Evolutionary conservation across 2,888 invertebrate genomes (phyloP).

Genomic region (Erannis defoliaria): DNA sequence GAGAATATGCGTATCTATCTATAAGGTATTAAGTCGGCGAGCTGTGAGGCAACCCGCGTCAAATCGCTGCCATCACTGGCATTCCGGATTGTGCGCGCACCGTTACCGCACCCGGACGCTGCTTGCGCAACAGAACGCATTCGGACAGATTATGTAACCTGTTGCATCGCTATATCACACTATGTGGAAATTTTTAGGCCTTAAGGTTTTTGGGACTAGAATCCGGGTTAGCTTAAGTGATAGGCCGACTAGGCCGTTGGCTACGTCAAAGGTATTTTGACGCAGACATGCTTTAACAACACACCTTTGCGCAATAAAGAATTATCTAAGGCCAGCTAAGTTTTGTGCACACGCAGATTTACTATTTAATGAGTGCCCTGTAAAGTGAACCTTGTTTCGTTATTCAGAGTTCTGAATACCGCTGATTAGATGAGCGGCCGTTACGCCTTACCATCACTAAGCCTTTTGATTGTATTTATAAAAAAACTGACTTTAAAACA

Average conservation of each 20-base stretch:
- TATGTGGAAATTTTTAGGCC: slow-evolving; percentile 36
- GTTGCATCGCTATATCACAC: slow-evolving; percentile 65
- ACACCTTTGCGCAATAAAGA: neutral
- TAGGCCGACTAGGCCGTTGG: neutral
- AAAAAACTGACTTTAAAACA: too few species aligned
- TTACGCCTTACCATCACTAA: too few species aligned
- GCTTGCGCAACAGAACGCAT: slow-evolving; percentile 79
- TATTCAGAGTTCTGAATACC: too few species aligned
- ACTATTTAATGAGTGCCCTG: too few species aligned
- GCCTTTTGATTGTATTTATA: too few species aligned
- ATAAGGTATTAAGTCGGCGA: neutral
- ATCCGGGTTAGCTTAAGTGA: slow-evolving; percentile 20
- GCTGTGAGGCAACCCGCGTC: slow-evolving; percentile 75
- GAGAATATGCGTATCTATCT: neutral
- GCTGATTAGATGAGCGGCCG: too few species aligned
- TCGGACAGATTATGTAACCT: slow-evolving; percentile 74
- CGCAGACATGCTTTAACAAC: slow-evolving; percentile 2
- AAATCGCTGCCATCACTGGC: slow-evolving; percentile 79
- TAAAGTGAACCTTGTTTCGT: too few species aligned
- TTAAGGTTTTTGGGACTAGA: slow-evolving; percentile 4
- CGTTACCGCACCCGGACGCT: slow-evolving; percentile 79
- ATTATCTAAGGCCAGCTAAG: neutral
- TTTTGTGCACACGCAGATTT: neutral
- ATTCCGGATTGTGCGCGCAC: slow-evolving; percentile 80
- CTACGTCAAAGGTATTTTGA: neutral